Conservation (phyloP, 2,797 vertebrate genomes). For the Microhierax caerulescens region DNA sequence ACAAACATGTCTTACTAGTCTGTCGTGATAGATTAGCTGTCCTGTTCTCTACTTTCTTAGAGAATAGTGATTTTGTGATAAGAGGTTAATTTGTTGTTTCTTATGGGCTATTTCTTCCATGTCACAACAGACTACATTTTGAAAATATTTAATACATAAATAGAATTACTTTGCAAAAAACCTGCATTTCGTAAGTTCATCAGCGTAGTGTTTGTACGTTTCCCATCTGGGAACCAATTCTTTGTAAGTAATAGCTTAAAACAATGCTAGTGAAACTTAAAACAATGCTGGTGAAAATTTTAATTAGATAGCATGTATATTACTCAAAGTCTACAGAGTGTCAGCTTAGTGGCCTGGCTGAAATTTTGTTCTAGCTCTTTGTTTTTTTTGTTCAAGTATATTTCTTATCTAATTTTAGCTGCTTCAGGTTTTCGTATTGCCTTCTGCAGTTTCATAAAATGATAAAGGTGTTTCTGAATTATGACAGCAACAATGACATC, state of each 20-base stretch:
- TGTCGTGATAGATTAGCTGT: neutral
- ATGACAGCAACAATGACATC: neutral
- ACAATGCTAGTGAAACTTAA: neutral
- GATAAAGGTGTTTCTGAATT: neutral
- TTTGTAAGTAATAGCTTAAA: neutral
- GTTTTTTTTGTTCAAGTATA: neutral
- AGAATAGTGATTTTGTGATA: neutral
- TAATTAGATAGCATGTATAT: fast-evolving
- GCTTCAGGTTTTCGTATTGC: neutral
- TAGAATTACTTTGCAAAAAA: neutral
- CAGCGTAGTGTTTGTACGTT: neutral
- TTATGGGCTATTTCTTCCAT: neutral
- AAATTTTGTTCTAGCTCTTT: neutral
- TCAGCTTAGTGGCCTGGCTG: neutral
- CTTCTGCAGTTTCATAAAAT: neutral
- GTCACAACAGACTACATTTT: neutral
- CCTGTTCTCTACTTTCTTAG: neutral
- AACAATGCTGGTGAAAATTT: neutral
- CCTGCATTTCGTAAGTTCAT: neutral
- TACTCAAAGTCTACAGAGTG: neutral
- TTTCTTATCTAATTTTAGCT: neutral
- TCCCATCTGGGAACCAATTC: neutral
- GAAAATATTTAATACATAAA: neutral
- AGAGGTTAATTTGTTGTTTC: neutral
- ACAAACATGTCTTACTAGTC: fast-evolving